phyloP scores from a whole-genome alignment of 2,888 invertebrate genomes.

The Eucriotettix oculatus region DNA sequence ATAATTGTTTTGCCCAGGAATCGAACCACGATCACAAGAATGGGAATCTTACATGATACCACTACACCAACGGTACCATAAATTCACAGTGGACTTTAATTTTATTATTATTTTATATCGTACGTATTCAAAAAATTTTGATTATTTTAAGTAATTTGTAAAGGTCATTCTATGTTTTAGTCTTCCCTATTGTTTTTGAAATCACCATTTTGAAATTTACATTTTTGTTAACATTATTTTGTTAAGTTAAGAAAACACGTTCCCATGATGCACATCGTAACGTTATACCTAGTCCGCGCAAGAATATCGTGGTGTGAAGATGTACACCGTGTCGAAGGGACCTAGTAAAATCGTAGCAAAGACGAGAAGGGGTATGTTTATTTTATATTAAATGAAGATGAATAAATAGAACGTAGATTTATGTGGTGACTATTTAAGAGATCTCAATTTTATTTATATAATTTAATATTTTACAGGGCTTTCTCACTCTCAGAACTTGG shows the following conservation, averaged over 20 bases:
- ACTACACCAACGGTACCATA: neutral
- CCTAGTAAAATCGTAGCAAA: slow-evolving; percentile 79
- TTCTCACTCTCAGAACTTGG: slow-evolving; percentile 52
- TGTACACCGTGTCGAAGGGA: slow-evolving; percentile 78
- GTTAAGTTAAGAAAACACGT: too few species aligned
- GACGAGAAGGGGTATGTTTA: slow-evolving; percentile 53
- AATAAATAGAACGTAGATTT: neutral
- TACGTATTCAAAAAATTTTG: too few species aligned
- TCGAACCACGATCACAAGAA: neutral
- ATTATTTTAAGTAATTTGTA: too few species aligned
- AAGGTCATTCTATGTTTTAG: too few species aligned
- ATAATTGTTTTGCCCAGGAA: neutral
- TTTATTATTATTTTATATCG: too few species aligned
- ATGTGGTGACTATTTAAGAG: neutral
- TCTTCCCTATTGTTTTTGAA: too few species aligned
- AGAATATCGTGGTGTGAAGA: slow-evolving; percentile 25
- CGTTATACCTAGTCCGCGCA: too few species aligned
- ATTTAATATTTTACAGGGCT: slow-evolving; percentile 8
- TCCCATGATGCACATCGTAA: too few species aligned
- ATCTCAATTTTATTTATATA: neutral
- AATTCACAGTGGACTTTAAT: neutral
- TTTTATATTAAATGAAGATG: neutral
- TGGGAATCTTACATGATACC: neutral
- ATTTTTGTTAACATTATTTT: too few species aligned
- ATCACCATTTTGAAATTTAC: too few species aligned